Evolutionary conservation across 1,140 invertebrate genomes (phyloP).

Genomic region (Drosophila teissieri): DNA sequence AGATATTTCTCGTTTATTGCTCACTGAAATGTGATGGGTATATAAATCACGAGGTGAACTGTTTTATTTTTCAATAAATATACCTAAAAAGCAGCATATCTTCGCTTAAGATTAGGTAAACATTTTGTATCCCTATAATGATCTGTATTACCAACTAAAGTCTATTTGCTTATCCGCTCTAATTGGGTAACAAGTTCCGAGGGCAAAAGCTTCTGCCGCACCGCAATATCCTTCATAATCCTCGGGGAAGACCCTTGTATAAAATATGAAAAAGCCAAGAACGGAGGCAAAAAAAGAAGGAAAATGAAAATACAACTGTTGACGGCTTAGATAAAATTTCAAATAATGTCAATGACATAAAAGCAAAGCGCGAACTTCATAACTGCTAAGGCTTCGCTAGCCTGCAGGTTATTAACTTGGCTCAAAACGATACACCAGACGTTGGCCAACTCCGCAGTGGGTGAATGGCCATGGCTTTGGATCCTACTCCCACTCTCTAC

Average conservation of each 20-base stretch:
- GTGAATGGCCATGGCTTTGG: neutral
- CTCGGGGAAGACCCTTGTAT: constrained; percentile 3
- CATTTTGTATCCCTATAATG: neutral
- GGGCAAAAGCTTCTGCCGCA: neutral
- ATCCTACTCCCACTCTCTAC: neutral
- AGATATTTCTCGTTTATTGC: constrained; percentile 18
- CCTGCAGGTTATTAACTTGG: constrained; percentile 73
- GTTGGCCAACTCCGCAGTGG: constrained; percentile 9
- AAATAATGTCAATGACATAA: constrained; percentile 71
- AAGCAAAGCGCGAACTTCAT: constrained; percentile 71
- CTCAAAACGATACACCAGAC: constrained; percentile 75
- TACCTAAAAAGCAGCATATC: neutral
- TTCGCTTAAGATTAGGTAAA: neutral
- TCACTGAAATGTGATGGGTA: neutral
- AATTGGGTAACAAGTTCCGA: neutral
- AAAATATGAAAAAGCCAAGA: constrained; percentile 8
- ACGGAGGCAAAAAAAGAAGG: too few species aligned
- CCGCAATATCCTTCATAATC: constrained; percentile 10
- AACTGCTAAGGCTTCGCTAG: constrained; percentile 71
- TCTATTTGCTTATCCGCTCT: neutral
- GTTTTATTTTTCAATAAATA: neutral
- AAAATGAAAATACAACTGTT: constrained; percentile 35
- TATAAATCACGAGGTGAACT: neutral
- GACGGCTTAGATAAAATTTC: constrained; percentile 57
- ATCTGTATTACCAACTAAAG: neutral